phyloP scores from a whole-genome alignment of 2,888 invertebrate species.

The Panzeria rudis region DNA sequence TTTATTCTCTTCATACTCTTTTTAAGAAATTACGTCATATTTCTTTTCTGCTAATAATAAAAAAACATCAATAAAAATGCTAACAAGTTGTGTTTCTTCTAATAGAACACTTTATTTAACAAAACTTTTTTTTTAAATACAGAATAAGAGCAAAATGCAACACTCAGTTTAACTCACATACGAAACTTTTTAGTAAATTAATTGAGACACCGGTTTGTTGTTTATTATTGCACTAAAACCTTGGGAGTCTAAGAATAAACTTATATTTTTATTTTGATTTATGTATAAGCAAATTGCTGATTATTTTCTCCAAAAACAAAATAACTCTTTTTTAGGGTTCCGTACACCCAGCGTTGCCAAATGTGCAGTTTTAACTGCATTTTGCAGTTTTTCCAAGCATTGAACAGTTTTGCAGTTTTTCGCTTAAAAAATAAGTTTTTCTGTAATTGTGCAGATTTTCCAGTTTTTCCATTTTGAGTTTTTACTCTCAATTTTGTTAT shows the following conservation, averaged over 20 bases:
- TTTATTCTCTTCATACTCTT: conserved; percentile 13
- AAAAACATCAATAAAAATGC: conserved; percentile 10
- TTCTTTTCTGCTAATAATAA: not conserved
- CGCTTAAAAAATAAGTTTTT: too few relatives aligned
- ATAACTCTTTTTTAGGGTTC: not conserved
- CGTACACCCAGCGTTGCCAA: too few relatives aligned
- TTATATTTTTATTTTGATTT: not conserved
- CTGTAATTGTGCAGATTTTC: too few relatives aligned
- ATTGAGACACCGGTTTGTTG: not conserved
- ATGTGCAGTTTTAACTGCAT: too few relatives aligned
- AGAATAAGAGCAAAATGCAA: conserved; percentile 1
- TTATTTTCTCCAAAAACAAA: not conserved
- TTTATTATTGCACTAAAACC: not conserved
- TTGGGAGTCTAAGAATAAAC: not conserved
- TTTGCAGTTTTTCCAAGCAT: too few relatives aligned
- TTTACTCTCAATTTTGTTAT: too few relatives aligned
- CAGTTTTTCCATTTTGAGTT: too few relatives aligned
- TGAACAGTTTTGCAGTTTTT: too few relatives aligned
- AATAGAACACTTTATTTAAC: conserved; percentile 38
- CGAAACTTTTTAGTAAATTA: not conserved
- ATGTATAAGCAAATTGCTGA: not conserved
- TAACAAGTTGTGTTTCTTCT: conserved; percentile 57
- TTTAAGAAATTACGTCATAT: conserved; percentile 64
- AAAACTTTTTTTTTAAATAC: conserved; percentile 24
- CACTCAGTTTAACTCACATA: not conserved